Conservation (phyloP, 2,797 vertebrate genomes). For the Crenichthys baileyi region DNA sequence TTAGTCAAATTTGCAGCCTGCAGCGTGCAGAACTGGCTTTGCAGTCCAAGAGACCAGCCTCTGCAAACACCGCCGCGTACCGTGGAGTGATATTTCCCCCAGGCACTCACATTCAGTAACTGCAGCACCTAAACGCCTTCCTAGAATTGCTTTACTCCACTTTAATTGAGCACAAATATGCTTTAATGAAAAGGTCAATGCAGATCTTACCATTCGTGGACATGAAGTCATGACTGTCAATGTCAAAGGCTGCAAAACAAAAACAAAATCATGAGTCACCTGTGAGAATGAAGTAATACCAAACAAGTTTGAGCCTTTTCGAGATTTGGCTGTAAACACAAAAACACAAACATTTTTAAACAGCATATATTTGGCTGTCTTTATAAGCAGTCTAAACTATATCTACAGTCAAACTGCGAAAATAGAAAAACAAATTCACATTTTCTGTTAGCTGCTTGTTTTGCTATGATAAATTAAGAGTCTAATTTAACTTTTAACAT, state of each 20-base stretch:
- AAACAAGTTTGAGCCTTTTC: slow-evolving; percentile 10
- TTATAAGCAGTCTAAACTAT: neutral
- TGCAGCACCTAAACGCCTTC: slow-evolving; percentile 73
- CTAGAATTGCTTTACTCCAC: slow-evolving; percentile 67
- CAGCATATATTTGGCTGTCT: neutral
- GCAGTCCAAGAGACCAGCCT: slow-evolving; percentile 56
- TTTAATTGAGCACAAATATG: slow-evolving; percentile 72
- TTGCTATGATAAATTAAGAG: neutral
- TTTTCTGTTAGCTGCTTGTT: neutral
- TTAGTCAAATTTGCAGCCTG: slow-evolving; percentile 57
- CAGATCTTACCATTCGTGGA: slow-evolving; percentile 73
- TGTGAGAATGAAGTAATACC: slow-evolving; percentile 32
- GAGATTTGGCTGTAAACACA: neutral
- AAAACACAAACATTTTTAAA: neutral
- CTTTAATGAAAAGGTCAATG: slow-evolving; percentile 72
- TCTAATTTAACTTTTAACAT: neutral
- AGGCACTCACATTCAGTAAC: slow-evolving; percentile 66
- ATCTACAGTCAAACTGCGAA: neutral
- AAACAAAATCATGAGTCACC: slow-evolving; percentile 23
- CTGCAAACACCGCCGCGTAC: slow-evolving; percentile 65
- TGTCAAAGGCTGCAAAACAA: slow-evolving; percentile 20
- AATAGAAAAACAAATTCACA: slow-evolving; percentile 5
- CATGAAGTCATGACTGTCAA: slow-evolving; percentile 37
- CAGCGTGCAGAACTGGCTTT: slow-evolving; percentile 59
- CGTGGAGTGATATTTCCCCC: slow-evolving; percentile 58